These are phyloP conservation scores for Wasmannia auropunctata DNA, from an alignment of 1,140 invertebrate species.

Conservation along the genomic window DNA sequence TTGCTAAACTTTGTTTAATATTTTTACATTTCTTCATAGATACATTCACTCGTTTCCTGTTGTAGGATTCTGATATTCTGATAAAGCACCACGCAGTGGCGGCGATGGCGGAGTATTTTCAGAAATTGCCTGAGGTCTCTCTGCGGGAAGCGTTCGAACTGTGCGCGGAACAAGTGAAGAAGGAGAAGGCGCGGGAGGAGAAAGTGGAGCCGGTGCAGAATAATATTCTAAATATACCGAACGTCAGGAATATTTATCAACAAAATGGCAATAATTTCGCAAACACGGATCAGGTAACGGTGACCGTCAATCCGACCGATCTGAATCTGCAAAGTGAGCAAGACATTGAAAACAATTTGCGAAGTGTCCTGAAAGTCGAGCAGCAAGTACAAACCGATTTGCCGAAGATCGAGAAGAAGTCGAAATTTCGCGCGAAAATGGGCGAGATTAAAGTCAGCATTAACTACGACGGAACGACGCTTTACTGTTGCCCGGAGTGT, in stretches of 20 bases:
- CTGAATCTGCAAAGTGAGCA: conserved; percentile 75
- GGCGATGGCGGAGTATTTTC: conserved; percentile 83
- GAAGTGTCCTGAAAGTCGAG: conserved; percentile 75
- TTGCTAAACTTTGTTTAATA: not conserved
- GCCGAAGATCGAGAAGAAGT: conserved; percentile 83
- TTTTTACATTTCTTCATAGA: not conserved
- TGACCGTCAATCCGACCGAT: conserved; percentile 79
- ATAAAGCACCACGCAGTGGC: conserved; percentile 78
- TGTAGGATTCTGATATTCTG: conserved; percentile 74
- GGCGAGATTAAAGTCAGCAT: conserved; percentile 84
- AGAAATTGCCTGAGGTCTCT: conserved; percentile 81
- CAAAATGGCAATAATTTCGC: conserved; percentile 80
- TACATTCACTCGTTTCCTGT: conserved; percentile 26
- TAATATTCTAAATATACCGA: conserved; percentile 84
- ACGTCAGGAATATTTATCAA: conserved; percentile 78
- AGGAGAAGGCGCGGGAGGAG: conserved; percentile 79
- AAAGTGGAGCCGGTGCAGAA: conserved; percentile 80
- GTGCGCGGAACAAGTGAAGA: conserved; percentile 81
- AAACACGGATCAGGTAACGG: conserved; percentile 78
- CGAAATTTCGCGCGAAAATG: conserved; percentile 83
- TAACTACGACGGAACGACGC: conserved; percentile 81
- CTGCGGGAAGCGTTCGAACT: conserved; percentile 83
- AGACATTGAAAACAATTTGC: conserved; percentile 73
- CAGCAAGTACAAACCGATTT: conserved; percentile 80
- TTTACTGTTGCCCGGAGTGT: conserved; percentile 85